A percentile compares a stretch with the other conserved stretches of the same genome.
These are phyloP conservation scores for Amiota minor DNA, from an alignment of 2,888 invertebrate genomes.

Conservation along the genomic window DNA sequence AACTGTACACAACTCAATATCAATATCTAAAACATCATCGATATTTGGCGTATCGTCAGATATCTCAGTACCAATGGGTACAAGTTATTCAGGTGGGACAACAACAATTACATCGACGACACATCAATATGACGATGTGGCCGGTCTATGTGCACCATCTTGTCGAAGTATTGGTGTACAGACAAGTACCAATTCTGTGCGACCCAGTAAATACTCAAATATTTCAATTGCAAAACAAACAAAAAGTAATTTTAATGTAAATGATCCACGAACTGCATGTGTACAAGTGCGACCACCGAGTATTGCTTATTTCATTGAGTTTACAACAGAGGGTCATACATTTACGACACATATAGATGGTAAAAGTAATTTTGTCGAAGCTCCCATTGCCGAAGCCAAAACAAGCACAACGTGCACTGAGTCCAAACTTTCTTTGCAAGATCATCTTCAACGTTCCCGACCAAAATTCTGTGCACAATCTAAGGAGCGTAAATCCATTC, in stretches of 20 bases:
- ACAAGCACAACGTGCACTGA: constrained; percentile 46
- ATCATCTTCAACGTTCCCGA: constrained; percentile 80
- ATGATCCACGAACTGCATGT: constrained; percentile 44
- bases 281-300: constrained; percentile 68
- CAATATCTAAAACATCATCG: constrained; percentile 55
- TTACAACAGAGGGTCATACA: constrained; percentile 45
- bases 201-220: background rate
- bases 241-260: constrained; percentile 35
- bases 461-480: constrained; percentile 81
- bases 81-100: constrained; percentile 55
- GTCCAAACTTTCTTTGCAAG: constrained; percentile 76
- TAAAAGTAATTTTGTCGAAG: background rate
- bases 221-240: background rate
- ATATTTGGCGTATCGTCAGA: constrained; percentile 71
- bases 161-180: constrained; percentile 53
- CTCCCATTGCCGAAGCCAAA: too few species aligned
- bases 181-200: constrained; percentile 45
- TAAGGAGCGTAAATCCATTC: constrained; percentile 65
- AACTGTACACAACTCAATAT: too few species aligned
- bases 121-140: constrained; percentile 72
- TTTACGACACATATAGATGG: constrained; percentile 1
- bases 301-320: constrained; percentile 69
- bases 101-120: constrained; percentile 71
- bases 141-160: constrained; percentile 38
- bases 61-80: constrained; percentile 70